Base-by-base conservation (phyloP, 2,113 vertebrate species). In the Caranx melampygus region DNA sequence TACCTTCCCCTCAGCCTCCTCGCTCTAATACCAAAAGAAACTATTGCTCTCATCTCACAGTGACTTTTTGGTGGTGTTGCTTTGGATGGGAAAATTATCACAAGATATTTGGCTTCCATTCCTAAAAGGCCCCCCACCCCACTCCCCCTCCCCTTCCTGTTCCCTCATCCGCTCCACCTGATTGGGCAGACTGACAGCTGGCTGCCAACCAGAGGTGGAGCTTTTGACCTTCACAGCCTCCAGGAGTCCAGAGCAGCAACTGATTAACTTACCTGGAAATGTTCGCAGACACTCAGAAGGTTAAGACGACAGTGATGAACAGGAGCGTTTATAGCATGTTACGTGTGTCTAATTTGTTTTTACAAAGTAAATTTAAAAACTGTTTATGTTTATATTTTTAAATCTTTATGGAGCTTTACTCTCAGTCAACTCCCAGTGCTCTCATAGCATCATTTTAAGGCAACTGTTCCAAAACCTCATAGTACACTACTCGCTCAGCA, bases 201-300 rank as follows among this genome's bases (percentile, higher is more conserved):
- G 91, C 85, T 42, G 42, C 69, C 62, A 85, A 89, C 78, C 88
- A 91, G 90, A 85, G 87, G 89, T 85, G 92, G 87, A 86, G 90
- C 76, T 81, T 88, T 87, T 89, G 92, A 93, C 93, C 93, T 93
- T 91, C 88, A 92, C 65, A 84, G 74, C 64, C 85, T 91, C 87
- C 86, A 87, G 86, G 87, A 86, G 67, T 75, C 81, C 78, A 59
- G 72, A 66, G 79, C 88, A 88, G 87, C 68, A 57, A 87, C 59
- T 83, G 80, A 90, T 87, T 72, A 67, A 81, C 77, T 79, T 83
- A 75, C 86, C 75, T 86, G 75, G 40, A 80, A 79, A 71, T 64
- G 26, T 62, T 85, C 52, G 34, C 66, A 70, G 75, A 66, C 26
- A 64, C 9, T 3, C 31, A n/a, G 11, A 58, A 57, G 33, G 57